phyloP scores from a whole-genome alignment of 2,113 vertebrate genomes.

The Sminthopsis crassicaudata region DNA sequence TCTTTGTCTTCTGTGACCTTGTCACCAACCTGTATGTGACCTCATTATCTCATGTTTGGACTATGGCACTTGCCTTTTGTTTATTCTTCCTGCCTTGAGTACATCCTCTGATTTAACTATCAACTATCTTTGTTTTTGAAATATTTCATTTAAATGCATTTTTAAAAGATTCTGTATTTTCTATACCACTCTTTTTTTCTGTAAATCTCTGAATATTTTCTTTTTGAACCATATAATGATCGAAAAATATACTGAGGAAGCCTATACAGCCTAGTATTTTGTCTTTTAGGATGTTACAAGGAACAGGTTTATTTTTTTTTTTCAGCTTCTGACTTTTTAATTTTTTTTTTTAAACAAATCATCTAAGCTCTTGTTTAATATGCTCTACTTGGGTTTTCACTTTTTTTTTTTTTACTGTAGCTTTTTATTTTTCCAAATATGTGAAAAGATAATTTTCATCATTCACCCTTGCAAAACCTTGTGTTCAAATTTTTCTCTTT shows the following conservation, averaged over 20 bases:
- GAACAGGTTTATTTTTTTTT: background rate
- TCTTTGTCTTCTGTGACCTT: background rate
- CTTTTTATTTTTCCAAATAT: too few species aligned
- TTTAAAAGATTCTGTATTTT: conserved; percentile 15
- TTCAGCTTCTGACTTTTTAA: too few species aligned
- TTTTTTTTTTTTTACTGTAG: too few species aligned
- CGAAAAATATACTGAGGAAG: background rate
- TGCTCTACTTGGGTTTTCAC: too few species aligned
- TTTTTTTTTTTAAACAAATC: too few species aligned
- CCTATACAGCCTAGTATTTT: background rate
- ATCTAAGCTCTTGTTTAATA: too few species aligned
- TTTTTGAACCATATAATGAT: background rate
- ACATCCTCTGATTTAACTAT: background rate
- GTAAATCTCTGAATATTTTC: conserved; percentile 16
- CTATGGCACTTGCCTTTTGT: background rate
- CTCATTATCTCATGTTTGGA: background rate
- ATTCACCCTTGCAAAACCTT: too few species aligned
- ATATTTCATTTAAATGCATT: background rate
- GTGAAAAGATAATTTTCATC: too few species aligned
- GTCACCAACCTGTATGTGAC: background rate
- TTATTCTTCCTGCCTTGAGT: background rate
- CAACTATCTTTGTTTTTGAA: background rate
- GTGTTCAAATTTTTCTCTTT: too few species aligned
- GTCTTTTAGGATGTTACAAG: background rate
- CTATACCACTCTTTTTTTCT: background rate